These are phyloP conservation scores for Scelioninae gen. 2 DNA, from an alignment of 2,888 invertebrate genomes.

Conservation along the genomic window DNA sequence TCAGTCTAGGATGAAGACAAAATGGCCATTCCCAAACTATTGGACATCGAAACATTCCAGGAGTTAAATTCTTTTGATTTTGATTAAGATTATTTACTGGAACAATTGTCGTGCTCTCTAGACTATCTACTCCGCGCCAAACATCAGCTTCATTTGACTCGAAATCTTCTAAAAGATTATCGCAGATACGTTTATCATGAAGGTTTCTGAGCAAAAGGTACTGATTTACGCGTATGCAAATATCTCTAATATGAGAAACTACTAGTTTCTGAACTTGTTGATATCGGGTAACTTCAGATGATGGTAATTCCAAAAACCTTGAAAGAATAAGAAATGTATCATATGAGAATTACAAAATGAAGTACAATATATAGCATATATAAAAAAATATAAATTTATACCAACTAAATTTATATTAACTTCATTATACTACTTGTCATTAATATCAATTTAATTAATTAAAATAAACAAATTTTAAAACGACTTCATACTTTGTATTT, in stretches of 20 bases:
- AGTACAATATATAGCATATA: neutral
- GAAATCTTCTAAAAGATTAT: slow-evolving; percentile 79
- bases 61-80: slow-evolving; percentile 75
- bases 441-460: too few species aligned
- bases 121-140: slow-evolving; percentile 67
- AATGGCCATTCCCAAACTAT: slow-evolving; percentile 85
- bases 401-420: too few species aligned
- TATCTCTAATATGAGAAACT: slow-evolving; percentile 77
- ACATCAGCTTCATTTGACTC: slow-evolving; percentile 77
- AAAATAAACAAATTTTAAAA: too few species aligned
- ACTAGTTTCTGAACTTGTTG: slow-evolving; percentile 77
- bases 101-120: slow-evolving; percentile 55
- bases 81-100: slow-evolving; percentile 50
- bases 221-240: slow-evolving; percentile 83
- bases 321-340: too few species aligned
- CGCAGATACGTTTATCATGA: slow-evolving; percentile 81
- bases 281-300: slow-evolving; percentile 77
- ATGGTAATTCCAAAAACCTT: slow-evolving; percentile 78
- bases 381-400: slow-evolving; percentile 18
- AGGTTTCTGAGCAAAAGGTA: slow-evolving; percentile 82
- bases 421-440: too few species aligned
- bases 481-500: too few species aligned
- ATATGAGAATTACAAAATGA: neutral
- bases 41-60: slow-evolving; percentile 85
- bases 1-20: slow-evolving; percentile 82